These are phyloP conservation scores for Euleptes europaea DNA, from an alignment of 2,113 vertebrate species.

Conservation along the genomic window DNA sequence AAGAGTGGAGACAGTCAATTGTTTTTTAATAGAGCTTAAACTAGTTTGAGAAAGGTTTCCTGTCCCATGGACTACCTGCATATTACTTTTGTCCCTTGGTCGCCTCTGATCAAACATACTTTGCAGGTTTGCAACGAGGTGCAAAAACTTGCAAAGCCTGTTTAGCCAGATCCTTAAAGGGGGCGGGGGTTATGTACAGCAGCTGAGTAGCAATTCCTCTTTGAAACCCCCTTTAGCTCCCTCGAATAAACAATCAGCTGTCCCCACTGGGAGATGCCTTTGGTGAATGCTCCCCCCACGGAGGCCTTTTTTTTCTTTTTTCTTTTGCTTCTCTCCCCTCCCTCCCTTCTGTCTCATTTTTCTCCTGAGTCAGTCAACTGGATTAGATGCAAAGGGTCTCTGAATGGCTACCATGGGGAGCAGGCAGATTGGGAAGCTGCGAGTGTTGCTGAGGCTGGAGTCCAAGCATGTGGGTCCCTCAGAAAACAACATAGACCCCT, in stretches of 20 bases:
- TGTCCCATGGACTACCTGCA: no score
- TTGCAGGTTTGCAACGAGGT: background rate
- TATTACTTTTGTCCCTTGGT: no score
- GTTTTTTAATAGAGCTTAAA: no score
- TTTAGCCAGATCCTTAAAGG: background rate
- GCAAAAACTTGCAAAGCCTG: background rate
- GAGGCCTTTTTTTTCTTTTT: background rate
- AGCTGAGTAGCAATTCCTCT: no score
- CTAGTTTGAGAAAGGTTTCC: no score
- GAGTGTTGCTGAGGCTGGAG: background rate
- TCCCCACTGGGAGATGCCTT: no score
- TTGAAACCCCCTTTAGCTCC: no score
- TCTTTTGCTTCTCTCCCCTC: background rate
- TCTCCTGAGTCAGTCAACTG: background rate
- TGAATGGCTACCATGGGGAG: background rate
- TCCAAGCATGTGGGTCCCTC: background rate
- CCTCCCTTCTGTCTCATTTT: background rate
- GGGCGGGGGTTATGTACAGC: no score
- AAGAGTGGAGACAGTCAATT: no score
- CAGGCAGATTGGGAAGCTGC: background rate
- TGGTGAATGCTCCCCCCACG: no score
- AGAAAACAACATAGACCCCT: background rate
- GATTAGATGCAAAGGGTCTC: background rate
- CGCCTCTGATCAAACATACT: background rate
- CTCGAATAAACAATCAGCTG: no score